Evolutionary conservation across 2,113 vertebrate species (phyloP).

Genomic region (Nothocercus nigrocapillus): DNA sequence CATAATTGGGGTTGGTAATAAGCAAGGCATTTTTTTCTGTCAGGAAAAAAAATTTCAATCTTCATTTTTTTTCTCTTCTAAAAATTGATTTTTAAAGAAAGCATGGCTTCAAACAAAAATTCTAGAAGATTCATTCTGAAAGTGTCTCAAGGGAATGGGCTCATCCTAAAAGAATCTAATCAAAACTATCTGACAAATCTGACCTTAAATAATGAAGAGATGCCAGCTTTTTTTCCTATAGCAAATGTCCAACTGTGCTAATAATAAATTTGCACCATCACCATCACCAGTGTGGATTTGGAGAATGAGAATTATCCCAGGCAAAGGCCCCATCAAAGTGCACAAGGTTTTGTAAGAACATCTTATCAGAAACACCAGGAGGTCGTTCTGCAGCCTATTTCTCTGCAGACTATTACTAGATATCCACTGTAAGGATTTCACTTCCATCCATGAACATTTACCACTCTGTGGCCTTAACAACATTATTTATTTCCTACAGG

Average conservation of each 20-base stretch:
- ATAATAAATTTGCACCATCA: background rate
- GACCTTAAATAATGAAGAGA: background rate
- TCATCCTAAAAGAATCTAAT: background rate
- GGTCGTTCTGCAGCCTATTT: background rate
- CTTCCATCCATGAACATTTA: background rate
- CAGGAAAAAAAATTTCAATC: background rate
- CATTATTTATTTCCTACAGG: background rate
- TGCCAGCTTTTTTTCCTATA: background rate
- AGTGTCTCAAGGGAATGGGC: background rate
- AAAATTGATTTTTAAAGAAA: background rate
- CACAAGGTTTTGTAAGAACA: background rate
- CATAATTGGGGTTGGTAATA: background rate
- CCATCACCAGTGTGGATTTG: background rate
- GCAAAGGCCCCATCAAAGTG: background rate
- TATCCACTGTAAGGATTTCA: background rate
- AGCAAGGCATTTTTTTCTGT: background rate
- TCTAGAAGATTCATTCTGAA: background rate
- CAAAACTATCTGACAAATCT: background rate
- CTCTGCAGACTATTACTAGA: background rate
- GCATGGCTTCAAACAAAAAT: background rate
- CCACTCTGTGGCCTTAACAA: background rate
- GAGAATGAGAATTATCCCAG: background rate
- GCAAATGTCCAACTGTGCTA: background rate
- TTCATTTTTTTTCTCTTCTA: background rate
- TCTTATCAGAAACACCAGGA: background rate